Evolutionary conservation across 2,113 vertebrate genomes (phyloP).

Genomic region (Channa maculata): DNA sequence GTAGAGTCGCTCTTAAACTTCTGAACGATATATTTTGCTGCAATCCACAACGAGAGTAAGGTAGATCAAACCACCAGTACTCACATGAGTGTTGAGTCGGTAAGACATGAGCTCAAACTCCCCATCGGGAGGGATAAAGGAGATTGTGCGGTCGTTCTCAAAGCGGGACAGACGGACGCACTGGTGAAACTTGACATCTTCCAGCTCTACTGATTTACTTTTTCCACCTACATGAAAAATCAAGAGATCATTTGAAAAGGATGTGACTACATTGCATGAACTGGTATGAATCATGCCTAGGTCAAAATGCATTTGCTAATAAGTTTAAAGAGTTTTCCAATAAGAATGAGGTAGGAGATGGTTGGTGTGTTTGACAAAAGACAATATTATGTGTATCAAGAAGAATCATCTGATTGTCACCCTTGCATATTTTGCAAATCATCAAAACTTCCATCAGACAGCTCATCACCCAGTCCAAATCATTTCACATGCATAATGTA

Average conservation of each 20-base stretch:
- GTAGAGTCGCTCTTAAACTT: background rate
- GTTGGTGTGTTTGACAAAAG: background rate
- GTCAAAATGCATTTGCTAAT: background rate
- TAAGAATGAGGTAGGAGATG: background rate
- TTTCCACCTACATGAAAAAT: constrained; percentile 84
- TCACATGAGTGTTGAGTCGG: constrained; percentile 90
- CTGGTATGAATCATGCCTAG: background rate
- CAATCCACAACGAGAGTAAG: background rate
- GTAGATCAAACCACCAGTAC: constrained; percentile 44
- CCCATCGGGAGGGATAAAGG: constrained; percentile 91
- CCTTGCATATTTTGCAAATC: background rate
- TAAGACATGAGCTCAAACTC: constrained; percentile 94
- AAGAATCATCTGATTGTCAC: background rate
- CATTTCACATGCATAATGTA: background rate
- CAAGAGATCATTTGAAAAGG: background rate
- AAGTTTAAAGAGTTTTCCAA: background rate
- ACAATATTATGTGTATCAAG: background rate
- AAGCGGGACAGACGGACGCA: constrained; percentile 92
- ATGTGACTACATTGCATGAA: background rate
- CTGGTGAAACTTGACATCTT: constrained; percentile 93
- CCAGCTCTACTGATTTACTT: constrained; percentile 91
- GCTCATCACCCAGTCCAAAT: background rate
- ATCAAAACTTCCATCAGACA: background rate
- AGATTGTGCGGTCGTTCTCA: constrained; percentile 92
- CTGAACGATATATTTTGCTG: background rate